Percentiles rank a stretch among this genome's conserved stretches.
Evolutionary conservation across 2,888 invertebrate species (phyloP).

Genomic region (Desoria tigrina): DNA sequence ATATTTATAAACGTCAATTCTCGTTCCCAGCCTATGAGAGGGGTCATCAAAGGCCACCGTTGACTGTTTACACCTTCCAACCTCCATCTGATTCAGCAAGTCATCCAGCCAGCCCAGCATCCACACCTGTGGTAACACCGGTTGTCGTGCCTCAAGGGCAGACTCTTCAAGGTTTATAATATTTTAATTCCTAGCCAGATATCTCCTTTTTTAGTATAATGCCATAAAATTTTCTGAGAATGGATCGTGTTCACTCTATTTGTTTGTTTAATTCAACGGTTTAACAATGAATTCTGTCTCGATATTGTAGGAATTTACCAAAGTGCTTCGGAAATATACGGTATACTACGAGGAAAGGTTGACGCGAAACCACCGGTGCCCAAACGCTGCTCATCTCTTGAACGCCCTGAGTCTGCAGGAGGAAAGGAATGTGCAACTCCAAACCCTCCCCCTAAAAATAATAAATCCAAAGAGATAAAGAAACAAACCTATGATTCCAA

Average conservation of each 20-base stretch:
- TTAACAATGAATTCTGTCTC: constrained; percentile 6
- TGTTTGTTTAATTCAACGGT: neutral
- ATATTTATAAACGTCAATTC: no score
- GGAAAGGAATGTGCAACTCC: constrained; percentile 32
- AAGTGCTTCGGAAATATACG: constrained; percentile 51
- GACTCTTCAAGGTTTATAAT: constrained; percentile 30
- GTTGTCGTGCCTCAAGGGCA: constrained; percentile 55
- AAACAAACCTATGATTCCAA: constrained; percentile 31
- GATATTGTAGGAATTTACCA: constrained; percentile 41
- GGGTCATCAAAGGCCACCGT: constrained; percentile 77
- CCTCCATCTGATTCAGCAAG: constrained; percentile 64
- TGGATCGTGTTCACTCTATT: no score
- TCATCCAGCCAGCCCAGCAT: constrained; percentile 59
- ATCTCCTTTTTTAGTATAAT: neutral
- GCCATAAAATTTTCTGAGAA: no score
- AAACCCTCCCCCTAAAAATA: constrained; percentile 41
- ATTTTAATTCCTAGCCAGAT: neutral
- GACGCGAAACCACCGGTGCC: constrained; percentile 70
- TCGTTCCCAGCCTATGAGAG: constrained; percentile 86
- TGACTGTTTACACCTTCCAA: constrained; percentile 85
- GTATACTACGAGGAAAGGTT: constrained; percentile 43
- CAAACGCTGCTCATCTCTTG: constrained; percentile 82
- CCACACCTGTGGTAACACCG: constrained; percentile 45
- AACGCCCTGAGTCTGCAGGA: constrained; percentile 64
- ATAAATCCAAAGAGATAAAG: constrained; percentile 31